These are phyloP conservation scores for Etheostoma nigrum DNA, from an alignment of 2,797 vertebrate genomes.

Conservation along the genomic window DNA sequence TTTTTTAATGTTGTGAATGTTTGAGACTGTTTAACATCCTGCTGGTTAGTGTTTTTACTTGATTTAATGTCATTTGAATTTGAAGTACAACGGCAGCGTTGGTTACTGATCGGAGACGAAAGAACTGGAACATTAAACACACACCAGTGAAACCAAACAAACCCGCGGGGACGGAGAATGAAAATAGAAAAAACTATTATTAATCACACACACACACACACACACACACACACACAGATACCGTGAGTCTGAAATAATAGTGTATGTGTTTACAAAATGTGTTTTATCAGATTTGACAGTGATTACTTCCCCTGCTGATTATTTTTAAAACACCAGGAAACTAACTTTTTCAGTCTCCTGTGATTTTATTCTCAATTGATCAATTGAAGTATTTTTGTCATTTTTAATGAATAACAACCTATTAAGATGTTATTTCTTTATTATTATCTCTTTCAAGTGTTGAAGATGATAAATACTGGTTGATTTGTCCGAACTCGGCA, in stretches of 20 bases:
- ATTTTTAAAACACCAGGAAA: conserved; percentile 16
- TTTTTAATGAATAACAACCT: background rate
- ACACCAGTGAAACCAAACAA: conserved; percentile 2
- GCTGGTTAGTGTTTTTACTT: conserved; percentile 20
- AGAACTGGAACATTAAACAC: conserved; percentile 27
- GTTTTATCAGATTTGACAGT: conserved; percentile 20
- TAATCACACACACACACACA: background rate
- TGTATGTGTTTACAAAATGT: conserved; percentile 21
- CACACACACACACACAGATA: background rate
- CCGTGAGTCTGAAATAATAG: conserved; percentile 13
- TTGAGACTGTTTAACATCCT: conserved; percentile 7
- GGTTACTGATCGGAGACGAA: conserved; percentile 10
- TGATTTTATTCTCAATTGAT: conserved; percentile 19
- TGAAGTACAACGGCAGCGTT: background rate
- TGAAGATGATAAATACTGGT: background rate
- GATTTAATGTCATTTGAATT: conserved; percentile 30
- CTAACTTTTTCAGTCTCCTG: background rate
- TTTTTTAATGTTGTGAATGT: background rate
- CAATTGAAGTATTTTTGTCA: background rate
- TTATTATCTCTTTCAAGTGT: background rate
- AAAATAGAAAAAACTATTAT: background rate
- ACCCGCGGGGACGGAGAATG: conserved; percentile 5
- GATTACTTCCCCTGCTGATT: conserved; percentile 24
- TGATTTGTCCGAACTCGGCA: background rate
- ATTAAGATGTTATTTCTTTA: conserved; percentile 5